Evolutionary conservation across 1,140 invertebrate genomes (phyloP), one percentile per base, ranked within the genome.

Genomic region (Achatina immaculata): DNA sequence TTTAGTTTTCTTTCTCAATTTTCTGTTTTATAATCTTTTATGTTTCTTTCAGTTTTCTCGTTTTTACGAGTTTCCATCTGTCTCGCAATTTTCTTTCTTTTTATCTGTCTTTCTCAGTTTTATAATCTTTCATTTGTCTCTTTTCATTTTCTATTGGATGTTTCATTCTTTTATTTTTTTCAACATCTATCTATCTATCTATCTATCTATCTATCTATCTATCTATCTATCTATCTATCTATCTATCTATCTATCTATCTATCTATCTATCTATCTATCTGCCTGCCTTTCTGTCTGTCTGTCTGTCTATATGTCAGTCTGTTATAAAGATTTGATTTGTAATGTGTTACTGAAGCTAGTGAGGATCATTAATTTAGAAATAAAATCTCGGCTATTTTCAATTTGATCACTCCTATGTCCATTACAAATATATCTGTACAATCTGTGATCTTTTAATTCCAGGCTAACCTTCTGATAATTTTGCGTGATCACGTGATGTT

Each of bases 141-240:
- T 51, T 24, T 51, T 51, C 24, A 14, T 24, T 51, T 24, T 51
- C 48, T 51, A 51, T 14, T 51, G 11, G 11, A 51, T 14, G 11
- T 24, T 51, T 51, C 48, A 51, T 51, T 24, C 24, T 14, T 51
- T 24, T 51, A 51, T 51, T 24, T 51, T 14, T 51, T 24, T 51
- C 11, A n/a, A n/a, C n/a, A n/a, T n/a, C n/a, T n/a, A n/a, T n/a
- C n/a, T n/a, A n/a, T n/a, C n/a, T n/a, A n/a, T 51, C 48, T 51
- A 51, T 51, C 48, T 51, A 51, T 51, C 48, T 51, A 51, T 51
- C 48, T 51, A 51, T 51, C 48, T 51, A 51, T 51, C 48, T 51
- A 51, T 51, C 48, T 51, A 51, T 51, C 48, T 51, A 51, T 51
- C 48, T 51, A 51, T 51, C 48, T 51, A 51, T 51, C 48, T 51